Evolutionary conservation across 2,113 vertebrate species (phyloP).

Genomic region (Dasypus novemcinctus): DNA sequence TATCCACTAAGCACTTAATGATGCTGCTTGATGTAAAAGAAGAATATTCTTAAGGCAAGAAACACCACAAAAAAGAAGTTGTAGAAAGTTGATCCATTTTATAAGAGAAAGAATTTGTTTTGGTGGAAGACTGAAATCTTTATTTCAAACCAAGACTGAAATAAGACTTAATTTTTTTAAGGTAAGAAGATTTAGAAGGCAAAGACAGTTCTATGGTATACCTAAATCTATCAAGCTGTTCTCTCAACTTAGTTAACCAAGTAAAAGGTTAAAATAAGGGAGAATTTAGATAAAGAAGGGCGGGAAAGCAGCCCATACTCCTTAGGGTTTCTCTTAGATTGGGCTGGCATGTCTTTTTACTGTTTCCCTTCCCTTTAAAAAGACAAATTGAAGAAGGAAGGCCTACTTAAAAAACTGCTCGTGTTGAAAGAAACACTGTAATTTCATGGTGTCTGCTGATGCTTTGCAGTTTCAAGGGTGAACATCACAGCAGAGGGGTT

Average conservation of each 20-base stretch:
- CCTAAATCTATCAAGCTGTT: no score
- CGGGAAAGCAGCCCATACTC: background rate
- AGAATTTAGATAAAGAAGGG: background rate
- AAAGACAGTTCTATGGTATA: background rate
- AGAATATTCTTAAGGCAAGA: background rate
- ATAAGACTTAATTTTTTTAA: no score
- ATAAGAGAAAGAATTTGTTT: background rate
- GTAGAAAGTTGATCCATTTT: background rate
- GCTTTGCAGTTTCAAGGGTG: no score
- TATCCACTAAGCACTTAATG: background rate
- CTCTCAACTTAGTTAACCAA: background rate
- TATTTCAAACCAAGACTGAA: no score
- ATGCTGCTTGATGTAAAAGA: background rate
- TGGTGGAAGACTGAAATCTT: no score
- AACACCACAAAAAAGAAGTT: background rate
- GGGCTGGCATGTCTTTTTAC: background rate
- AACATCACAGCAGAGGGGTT: fast-evolving
- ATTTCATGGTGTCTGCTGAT: no score
- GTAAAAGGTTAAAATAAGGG: background rate
- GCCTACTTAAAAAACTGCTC: background rate
- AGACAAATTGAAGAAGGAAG: background rate
- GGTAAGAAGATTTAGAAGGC: background rate
- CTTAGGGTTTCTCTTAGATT: fast-evolving
- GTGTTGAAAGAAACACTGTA: background rate
- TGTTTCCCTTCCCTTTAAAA: background rate